Evolutionary conservation across 1,140 invertebrate species (phyloP), one percentile per base, ranked within the genome.

Genomic region (Yoshiicerus persimilis): DNA sequence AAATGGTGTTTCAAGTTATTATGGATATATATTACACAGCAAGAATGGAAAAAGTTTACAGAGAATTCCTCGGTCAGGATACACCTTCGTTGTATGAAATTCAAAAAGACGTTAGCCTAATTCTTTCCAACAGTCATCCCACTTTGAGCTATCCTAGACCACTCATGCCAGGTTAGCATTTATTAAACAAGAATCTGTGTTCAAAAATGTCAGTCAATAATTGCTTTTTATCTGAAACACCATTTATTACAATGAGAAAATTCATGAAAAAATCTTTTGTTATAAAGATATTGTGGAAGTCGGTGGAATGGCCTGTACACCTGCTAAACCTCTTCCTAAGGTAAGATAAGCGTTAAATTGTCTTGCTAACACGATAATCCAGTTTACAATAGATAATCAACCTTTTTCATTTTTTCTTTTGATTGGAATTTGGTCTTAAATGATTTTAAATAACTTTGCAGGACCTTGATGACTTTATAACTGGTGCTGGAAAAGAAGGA

Each of bases 121-220:
- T 95, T 16, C 90, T 95, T 9, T 91, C 93, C 0, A 95, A 95
- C 91, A 92, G 93, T 13, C 94, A 95, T 92, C 93, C 93, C 83
- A 91, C 92, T 4, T 80, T 94, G 5, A 93, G 93, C 87, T 92
- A 92, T 4, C 91, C 94, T 0, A 92, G 92, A 56, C 93, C 94
- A 0, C 91, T 91, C 13, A 91, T 92, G 2, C 93, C 94, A 0
- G 93, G 41, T 47, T 16, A 47, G n/a, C n/a, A n/a, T n/a, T n/a
- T n/a, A n/a, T n/a, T n/a, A n/a, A n/a, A n/a, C n/a, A n/a, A n/a
- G n/a, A n/a, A n/a, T n/a, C n/a, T n/a, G n/a, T n/a, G n/a, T n/a
- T n/a, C n/a, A n/a, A n/a, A n/a, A n/a, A n/a, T n/a, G n/a, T n/a
- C n/a, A n/a, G n/a, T n/a, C n/a, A n/a, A n/a, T n/a, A n/a, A n/a